Percentiles rank a stretch among this genome's conserved stretches.
Evolutionary conservation across 2,888 invertebrate genomes (phyloP).

Genomic region (Conchocele bisecta): DNA sequence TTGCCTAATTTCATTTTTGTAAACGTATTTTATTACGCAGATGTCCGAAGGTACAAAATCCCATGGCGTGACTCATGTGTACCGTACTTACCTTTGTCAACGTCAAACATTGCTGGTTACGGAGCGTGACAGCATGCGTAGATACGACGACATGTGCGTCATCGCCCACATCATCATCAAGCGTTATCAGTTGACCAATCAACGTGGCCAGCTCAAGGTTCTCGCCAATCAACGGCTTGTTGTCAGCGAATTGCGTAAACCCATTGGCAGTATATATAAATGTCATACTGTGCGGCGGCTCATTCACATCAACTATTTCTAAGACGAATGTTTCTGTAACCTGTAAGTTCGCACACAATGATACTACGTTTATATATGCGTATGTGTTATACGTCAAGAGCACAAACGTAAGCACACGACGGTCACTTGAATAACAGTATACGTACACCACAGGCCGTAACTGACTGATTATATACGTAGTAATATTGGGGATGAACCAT

Average conservation of each 20-base stretch:
- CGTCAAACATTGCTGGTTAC: constrained; percentile 50
- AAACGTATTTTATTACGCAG: not conserved
- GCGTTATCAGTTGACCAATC: constrained; percentile 59
- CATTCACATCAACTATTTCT: no score
- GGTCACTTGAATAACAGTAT: no score
- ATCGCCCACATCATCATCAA: constrained; percentile 60
- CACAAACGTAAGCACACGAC: no score
- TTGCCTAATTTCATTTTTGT: not conserved
- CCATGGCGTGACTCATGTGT: no score
- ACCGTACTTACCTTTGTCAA: constrained; percentile 45
- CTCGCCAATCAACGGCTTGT: constrained; percentile 57
- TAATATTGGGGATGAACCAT: no score
- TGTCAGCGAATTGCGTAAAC: constrained; percentile 23
- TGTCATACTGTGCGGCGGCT: constrained; percentile 40
- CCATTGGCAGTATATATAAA: constrained; percentile 26
- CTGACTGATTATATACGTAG: no score
- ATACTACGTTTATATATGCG: no score
- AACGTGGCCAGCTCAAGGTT: constrained; percentile 47
- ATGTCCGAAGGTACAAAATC: no score
- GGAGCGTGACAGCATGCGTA: constrained; percentile 33
- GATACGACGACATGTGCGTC: constrained; percentile 39
- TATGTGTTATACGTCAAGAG: no score
- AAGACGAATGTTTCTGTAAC: no score
- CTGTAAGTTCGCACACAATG: no score
- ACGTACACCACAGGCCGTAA: no score